These are phyloP conservation scores for Noturus placidus DNA, from an alignment of 2,113 vertebrate species.

Conservation along the genomic window DNA sequence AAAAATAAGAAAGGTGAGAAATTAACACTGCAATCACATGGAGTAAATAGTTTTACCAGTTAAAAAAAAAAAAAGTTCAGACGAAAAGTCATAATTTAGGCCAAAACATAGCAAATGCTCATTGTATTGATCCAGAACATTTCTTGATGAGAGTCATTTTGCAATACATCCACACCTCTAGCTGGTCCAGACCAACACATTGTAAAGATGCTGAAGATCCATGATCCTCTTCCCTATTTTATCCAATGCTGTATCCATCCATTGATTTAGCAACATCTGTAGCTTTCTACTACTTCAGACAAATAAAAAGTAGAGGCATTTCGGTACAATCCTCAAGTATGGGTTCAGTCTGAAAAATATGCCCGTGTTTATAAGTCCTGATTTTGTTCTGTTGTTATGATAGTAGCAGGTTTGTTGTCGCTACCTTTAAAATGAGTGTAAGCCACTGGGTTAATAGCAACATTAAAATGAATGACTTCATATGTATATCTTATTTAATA, in stretches of 20 bases:
- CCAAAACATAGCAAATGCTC: neutral
- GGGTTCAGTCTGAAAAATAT: slow-evolving; percentile 1
- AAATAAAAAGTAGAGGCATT: neutral
- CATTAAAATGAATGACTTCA: neutral
- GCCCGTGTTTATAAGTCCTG: neutral
- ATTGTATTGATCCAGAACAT: neutral
- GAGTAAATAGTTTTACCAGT: neutral
- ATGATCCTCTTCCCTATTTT: neutral
- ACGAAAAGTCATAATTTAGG: neutral
- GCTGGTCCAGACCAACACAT: neutral
- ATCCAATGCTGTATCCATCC: neutral
- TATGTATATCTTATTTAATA: neutral
- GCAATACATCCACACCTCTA: neutral
- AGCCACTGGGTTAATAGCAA: neutral
- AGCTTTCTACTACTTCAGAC: neutral
- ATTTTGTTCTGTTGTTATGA: neutral
- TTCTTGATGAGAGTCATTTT: neutral
- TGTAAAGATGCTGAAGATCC: neutral
- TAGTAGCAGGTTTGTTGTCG: neutral
- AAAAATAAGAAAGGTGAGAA: neutral
- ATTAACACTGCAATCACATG: neutral
- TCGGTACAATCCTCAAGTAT: neutral
- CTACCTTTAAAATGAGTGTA: neutral
- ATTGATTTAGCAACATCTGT: neutral
- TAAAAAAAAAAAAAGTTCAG: neutral